Percentiles rank a stretch among this genome's conserved stretches.
Conservation (phyloP, 2,113 vertebrate species). For the Ammodramus savannarum region DNA sequence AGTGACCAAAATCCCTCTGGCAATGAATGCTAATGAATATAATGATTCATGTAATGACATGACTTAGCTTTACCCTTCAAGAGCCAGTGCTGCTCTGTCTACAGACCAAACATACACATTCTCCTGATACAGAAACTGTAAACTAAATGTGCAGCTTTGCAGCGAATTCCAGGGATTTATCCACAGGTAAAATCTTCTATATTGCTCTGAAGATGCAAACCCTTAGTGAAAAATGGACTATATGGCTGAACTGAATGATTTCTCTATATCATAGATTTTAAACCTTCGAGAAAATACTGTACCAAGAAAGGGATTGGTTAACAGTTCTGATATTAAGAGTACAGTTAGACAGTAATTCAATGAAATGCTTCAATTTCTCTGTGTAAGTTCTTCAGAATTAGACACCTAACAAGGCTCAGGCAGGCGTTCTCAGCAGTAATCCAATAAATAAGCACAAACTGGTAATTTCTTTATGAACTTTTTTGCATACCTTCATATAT, state of each 20-base stretch:
- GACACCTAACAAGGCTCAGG: neutral
- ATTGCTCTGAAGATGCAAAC: neutral
- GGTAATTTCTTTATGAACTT: neutral
- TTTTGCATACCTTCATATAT: neutral
- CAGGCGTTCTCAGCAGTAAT: neutral
- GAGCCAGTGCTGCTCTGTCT: neutral
- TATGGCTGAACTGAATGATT: neutral
- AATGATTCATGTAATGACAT: neutral
- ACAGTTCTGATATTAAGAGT: neutral
- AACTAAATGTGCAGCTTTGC: neutral
- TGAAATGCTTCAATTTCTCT: neutral
- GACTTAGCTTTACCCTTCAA: neutral
- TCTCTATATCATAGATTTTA: neutral
- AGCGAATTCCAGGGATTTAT: neutral
- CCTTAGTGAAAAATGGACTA: neutral
- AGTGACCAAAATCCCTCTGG: neutral
- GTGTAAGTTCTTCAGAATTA: neutral
- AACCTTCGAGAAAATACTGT: neutral
- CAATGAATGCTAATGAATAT: neutral
- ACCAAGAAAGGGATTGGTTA: neutral
- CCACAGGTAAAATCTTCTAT: neutral
- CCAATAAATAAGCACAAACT: neutral
- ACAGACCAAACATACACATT: accelerated
- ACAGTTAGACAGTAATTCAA: neutral
- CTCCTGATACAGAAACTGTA: neutral